phyloP scores from a whole-genome alignment of 2,888 invertebrate genomes.

The Celastrina argiolus region DNA sequence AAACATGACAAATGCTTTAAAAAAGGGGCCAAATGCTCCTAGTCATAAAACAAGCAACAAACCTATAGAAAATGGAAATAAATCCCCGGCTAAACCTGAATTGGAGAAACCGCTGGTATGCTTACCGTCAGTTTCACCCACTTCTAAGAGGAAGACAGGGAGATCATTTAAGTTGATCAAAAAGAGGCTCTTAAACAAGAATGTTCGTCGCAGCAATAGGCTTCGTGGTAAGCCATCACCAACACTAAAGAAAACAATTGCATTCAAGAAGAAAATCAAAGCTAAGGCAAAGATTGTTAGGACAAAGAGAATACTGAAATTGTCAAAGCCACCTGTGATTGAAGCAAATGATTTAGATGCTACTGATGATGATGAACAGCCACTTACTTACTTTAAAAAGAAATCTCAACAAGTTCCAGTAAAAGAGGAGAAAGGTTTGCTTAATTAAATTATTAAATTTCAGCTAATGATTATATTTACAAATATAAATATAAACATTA shows the following conservation, averaged over 20 bases:
- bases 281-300: slow-evolving; percentile 16
- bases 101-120: neutral
- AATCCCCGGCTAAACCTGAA: neutral
- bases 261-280: slow-evolving; percentile 20
- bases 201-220: slow-evolving; percentile 13
- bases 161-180: slow-evolving; percentile 6
- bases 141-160: neutral
- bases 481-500: no score
- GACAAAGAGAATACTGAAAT: slow-evolving; percentile 10
- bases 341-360: slow-evolving; percentile 13
- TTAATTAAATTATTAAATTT: neutral
- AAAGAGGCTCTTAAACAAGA: slow-evolving; percentile 12
- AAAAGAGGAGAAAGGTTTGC: slow-evolving; percentile 8
- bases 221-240: slow-evolving; percentile 17
- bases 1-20: neutral
- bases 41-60: neutral
- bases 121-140: neutral
- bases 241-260: neutral
- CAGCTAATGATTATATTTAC: no score
- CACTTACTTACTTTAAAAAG: slow-evolving; percentile 17
- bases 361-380: slow-evolving; percentile 18
- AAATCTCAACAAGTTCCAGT: slow-evolving; percentile 8
- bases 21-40: neutral
- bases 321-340: neutral
- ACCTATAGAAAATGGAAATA: neutral